These are phyloP conservation scores for Sinonovacula constricta DNA, from an alignment of 1,140 invertebrate genomes.

Conservation along the genomic window DNA sequence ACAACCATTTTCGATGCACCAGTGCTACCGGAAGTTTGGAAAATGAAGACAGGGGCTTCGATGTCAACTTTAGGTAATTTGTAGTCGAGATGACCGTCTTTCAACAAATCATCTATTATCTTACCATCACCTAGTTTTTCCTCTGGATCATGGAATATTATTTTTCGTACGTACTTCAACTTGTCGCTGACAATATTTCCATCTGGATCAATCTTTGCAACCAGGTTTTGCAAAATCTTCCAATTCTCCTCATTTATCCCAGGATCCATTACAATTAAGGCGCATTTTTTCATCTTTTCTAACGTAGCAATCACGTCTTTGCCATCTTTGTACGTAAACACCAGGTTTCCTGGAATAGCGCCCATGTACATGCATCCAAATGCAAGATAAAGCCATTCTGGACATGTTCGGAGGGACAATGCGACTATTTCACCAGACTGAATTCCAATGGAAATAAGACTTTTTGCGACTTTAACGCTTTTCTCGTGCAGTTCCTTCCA, in stretches of 20 bases:
- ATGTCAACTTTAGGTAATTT: background rate
- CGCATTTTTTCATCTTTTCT: slow-evolving; percentile 2
- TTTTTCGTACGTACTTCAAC: slow-evolving; percentile 14
- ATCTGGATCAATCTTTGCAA: background rate
- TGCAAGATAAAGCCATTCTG: slow-evolving; percentile 12
- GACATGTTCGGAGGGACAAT: slow-evolving; percentile 1
- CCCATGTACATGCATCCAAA: slow-evolving; percentile 18
- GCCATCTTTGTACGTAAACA: background rate
- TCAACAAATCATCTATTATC: background rate
- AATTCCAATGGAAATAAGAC: slow-evolving; percentile 17
- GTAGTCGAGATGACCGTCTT: background rate
- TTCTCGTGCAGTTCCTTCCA: background rate
- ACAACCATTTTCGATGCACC: slow-evolving; percentile 15
- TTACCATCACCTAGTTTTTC: background rate
- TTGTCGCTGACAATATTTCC: background rate
- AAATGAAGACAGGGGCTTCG: background rate
- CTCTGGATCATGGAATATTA: slow-evolving; percentile 2
- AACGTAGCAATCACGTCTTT: slow-evolving; percentile 7
- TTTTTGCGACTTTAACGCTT: background rate
- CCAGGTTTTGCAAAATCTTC: background rate
- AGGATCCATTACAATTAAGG: slow-evolving; percentile 9
- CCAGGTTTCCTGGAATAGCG: background rate
- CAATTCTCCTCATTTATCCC: background rate
- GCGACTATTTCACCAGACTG: slow-evolving; percentile 6
- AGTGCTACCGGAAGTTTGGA: slow-evolving; percentile 20